Percentiles rank a stretch among this genome's conserved stretches.
These are phyloP conservation scores for Hybognathus amarus DNA, from an alignment of 2,797 vertebrate genomes.

Conservation along the genomic window DNA sequence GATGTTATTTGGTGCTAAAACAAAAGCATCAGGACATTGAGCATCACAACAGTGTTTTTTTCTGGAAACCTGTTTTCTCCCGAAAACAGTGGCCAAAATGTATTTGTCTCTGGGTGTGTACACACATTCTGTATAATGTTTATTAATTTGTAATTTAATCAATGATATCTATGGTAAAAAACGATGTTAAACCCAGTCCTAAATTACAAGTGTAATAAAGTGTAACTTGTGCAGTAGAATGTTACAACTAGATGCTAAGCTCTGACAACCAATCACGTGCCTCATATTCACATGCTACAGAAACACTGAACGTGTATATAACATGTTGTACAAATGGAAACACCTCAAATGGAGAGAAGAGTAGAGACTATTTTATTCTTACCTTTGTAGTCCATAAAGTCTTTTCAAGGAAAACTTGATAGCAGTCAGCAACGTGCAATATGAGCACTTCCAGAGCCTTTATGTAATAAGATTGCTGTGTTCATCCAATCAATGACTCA, in stretches of 20 bases:
- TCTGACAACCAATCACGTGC: neutral
- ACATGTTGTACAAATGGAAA: neutral
- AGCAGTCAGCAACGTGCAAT: neutral
- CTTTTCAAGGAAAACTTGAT: neutral
- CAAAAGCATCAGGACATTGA: constrained; percentile 14
- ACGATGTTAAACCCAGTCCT: too few relatives aligned
- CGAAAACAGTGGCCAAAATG: neutral
- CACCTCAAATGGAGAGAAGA: neutral
- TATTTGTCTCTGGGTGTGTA: too few relatives aligned
- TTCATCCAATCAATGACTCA: neutral
- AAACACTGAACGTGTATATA: neutral
- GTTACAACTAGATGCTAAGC: neutral
- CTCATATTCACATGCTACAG: neutral
- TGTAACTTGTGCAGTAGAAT: neutral
- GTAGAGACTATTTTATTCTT: neutral
- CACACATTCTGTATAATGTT: too few relatives aligned
- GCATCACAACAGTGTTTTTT: neutral
- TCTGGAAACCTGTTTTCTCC: neutral
- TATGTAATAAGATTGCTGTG: neutral
- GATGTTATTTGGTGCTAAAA: neutral
- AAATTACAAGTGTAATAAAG: too few relatives aligned
- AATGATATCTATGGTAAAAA: too few relatives aligned
- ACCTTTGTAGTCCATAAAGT: neutral
- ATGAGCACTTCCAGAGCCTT: neutral
- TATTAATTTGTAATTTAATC: too few relatives aligned